Evolutionary conservation across 2,888 invertebrate species (phyloP), one percentile per base, ranked within the genome.

Genomic region (Ganaspis brasiliensis): DNA sequence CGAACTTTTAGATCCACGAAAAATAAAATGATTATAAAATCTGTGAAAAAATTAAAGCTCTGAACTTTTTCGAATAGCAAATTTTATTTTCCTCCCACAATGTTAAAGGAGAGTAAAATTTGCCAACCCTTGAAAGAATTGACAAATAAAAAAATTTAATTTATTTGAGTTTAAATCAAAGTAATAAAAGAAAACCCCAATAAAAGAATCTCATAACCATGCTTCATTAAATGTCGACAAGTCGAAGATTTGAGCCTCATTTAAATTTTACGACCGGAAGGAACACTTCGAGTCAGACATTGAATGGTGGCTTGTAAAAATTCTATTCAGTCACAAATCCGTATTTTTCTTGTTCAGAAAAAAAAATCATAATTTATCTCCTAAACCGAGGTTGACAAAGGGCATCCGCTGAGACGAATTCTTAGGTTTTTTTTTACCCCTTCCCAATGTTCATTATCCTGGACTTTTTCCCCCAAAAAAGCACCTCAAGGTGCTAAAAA

Each of bases 281-380:
- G 24, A 40, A n/a, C n/a, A n/a, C n/a, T n/a, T n/a, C n/a, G n/a
- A n/a, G n/a, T 21, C 14, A 24, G 31, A 31, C 31, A 1, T 40
- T 63, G 5, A 45, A 45, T 40, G 40, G 19, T 24, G 2, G 40
- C 2, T n/a, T 40, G 52, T 72, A 19, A 72, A 52, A 72, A 72
- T 72, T 72, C 52, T 31, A 72, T 72, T 72, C 40, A 26, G 21
- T 16, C 12, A 45, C 67, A 24, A 19, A 67, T 45, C 6, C 16
- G 40, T 49, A 71, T 52, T 71, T 71, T 71, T 71, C 16, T 35
- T 26, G n/a, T 16, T 49, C n/a, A 55, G 12, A 49, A 71, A 70
- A 63, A 67, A 49, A 52, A 52, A n/a, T 31, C 55, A 31, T 55
- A 72, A 55, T 55, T 72, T 72, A 72, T 55, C 21, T 72, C 26